These are phyloP conservation scores for Gopherus evgoodei DNA, from an alignment of 2,113 vertebrate species.

Conservation along the genomic window DNA sequence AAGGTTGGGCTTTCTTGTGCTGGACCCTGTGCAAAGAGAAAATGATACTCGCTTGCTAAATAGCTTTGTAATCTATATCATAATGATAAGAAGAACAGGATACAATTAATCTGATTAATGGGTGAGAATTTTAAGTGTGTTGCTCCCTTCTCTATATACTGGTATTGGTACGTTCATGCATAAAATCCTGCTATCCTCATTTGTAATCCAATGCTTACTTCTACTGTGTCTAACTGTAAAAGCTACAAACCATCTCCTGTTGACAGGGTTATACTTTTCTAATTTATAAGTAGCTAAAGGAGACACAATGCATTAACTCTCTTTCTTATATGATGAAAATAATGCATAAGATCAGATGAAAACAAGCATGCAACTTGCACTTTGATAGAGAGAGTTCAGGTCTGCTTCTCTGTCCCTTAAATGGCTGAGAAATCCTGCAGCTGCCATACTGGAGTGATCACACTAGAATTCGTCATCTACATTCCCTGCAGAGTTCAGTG, in stretches of 20 bases:
- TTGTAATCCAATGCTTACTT: not conserved
- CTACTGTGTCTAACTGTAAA: not conserved
- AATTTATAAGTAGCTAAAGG: not conserved
- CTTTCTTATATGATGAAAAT: not conserved
- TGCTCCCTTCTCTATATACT: not conserved
- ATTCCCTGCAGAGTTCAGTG: not conserved
- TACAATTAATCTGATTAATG: not conserved
- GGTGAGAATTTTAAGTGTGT: not conserved
- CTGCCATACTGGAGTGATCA: not conserved
- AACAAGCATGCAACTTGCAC: not conserved
- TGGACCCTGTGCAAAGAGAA: not conserved
- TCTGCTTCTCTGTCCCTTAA: not conserved
- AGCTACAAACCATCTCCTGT: not conserved
- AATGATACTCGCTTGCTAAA: not conserved
- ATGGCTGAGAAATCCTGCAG: not conserved
- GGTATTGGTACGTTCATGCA: not conserved
- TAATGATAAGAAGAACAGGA: not conserved
- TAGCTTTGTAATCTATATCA: fast-evolving
- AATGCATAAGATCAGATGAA: not conserved
- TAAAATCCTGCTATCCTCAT: not conserved
- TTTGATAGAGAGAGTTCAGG: not conserved
- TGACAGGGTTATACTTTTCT: not conserved
- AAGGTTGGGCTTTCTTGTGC: not conserved
- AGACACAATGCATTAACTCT: not conserved
- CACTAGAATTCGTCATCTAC: not conserved